Conservation (phyloP, 2,888 invertebrate genomes). For the Junonia oenone region DNA sequence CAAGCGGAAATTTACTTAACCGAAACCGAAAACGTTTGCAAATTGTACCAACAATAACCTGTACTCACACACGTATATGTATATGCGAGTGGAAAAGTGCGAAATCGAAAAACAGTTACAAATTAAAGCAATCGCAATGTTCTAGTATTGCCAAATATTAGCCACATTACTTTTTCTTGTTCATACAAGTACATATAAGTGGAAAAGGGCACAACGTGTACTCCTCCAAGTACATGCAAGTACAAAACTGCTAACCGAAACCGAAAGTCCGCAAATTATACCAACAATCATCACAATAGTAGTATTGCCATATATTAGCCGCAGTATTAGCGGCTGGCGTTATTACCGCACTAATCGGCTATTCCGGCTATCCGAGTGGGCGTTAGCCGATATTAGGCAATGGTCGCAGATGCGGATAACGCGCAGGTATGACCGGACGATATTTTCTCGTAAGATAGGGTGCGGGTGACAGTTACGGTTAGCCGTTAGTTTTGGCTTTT, state of each 20-base stretch:
- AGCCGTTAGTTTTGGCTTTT: too few species aligned
- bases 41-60: too few species aligned
- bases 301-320: constrained; percentile 36
- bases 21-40: too few species aligned
- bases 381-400: constrained; percentile 25
- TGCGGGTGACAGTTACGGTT: constrained; percentile 2
- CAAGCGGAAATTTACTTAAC: constrained; percentile 38
- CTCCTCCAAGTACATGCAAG: background rate
- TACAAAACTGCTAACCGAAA: background rate
- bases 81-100: background rate
- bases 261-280: background rate
- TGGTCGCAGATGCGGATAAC: constrained; percentile 31
- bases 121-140: constrained; percentile 15
- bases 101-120: background rate
- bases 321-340: constrained; percentile 40
- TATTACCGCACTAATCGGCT: constrained; percentile 41
- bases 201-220: background rate
- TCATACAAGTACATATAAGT: too few species aligned
- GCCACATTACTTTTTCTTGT: constrained; percentile 42
- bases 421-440: constrained; percentile 15
- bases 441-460: constrained; percentile 13
- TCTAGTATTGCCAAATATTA: constrained; percentile 36
- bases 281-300: constrained; percentile 15
- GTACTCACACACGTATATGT: constrained; percentile 38
- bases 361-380: constrained; percentile 30